Percentiles rank a stretch among this genome's conserved stretches.
Evolutionary conservation across 2,888 invertebrate genomes (phyloP).

Genomic region (Lobophora halterata): DNA sequence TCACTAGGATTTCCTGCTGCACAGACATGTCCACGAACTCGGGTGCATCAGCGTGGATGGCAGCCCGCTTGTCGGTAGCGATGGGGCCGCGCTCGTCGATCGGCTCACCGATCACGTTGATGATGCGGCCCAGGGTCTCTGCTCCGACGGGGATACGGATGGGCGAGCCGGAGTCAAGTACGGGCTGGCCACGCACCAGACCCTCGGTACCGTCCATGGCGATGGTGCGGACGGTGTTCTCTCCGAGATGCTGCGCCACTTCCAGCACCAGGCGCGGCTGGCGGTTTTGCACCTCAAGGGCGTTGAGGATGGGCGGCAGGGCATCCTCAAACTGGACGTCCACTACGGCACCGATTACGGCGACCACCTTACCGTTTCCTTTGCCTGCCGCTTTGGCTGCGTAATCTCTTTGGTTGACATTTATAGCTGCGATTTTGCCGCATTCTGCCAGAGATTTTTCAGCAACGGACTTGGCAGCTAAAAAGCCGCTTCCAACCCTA

Average conservation of each 20-base stretch:
- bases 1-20: slow-evolving; percentile 93
- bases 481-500: slow-evolving; percentile 81
- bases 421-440: slow-evolving; percentile 74
- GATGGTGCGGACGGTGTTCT: slow-evolving; percentile 94
- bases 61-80: slow-evolving; percentile 86
- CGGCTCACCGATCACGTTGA: slow-evolving; percentile 94
- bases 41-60: slow-evolving; percentile 95
- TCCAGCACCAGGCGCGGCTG: slow-evolving; percentile 89
- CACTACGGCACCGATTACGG: slow-evolving; percentile 98
- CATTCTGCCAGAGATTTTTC: slow-evolving; percentile 82
- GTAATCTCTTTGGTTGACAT: slow-evolving; percentile 64
- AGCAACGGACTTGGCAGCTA: slow-evolving; percentile 79
- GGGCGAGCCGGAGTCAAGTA: slow-evolving; percentile 91
- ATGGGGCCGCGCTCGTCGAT: slow-evolving; percentile 96
- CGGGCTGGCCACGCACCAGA: slow-evolving; percentile 91
- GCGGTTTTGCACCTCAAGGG: slow-evolving; percentile 94
- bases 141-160: slow-evolving; percentile 96
- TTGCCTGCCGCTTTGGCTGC: slow-evolving; percentile 59
- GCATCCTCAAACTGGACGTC: slow-evolving; percentile 97
- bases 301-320: slow-evolving; percentile 96
- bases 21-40: slow-evolving; percentile 96
- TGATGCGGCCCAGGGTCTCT: slow-evolving; percentile 94
- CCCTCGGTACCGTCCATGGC: slow-evolving; percentile 98
- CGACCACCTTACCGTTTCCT: slow-evolving; percentile 87
- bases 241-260: slow-evolving; percentile 96